phyloP scores from a whole-genome alignment of 2,888 invertebrate species.

The Dynastes grantii region DNA sequence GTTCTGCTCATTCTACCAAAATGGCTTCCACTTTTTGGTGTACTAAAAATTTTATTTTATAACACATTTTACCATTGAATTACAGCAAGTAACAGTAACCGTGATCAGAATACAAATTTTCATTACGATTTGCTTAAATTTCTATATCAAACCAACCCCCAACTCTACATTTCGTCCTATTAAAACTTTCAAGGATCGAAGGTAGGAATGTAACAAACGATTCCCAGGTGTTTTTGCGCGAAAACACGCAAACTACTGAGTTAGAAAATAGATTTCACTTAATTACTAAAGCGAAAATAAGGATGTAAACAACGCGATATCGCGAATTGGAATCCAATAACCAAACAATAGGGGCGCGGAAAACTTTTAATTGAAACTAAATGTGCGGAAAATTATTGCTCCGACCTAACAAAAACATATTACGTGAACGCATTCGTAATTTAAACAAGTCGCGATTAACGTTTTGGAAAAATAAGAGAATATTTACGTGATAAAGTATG shows the following conservation, averaged over 20 bases:
- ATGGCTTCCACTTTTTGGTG: too few species aligned
- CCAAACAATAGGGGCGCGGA: background rate
- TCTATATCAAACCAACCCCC: too few species aligned
- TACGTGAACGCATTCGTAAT: background rate
- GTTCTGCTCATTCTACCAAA: too few species aligned
- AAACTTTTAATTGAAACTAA: conserved; percentile 15
- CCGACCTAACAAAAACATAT: background rate
- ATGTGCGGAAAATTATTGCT: conserved; percentile 8
- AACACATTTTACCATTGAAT: too few species aligned
- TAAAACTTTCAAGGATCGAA: too few species aligned
- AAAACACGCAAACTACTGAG: background rate
- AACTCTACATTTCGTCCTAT: too few species aligned
- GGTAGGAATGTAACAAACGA: too few species aligned
- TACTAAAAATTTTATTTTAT: too few species aligned
- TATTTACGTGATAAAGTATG: background rate
- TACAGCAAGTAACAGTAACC: too few species aligned
- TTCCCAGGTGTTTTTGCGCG: background rate
- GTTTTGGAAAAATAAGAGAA: background rate
- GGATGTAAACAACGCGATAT: conserved; percentile 9
- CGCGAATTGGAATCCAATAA: conserved; percentile 3
- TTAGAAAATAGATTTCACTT: conserved; percentile 6
- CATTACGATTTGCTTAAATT: too few species aligned
- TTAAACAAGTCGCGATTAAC: background rate
- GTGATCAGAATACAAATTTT: too few species aligned
- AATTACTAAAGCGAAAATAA: conserved; percentile 9